Base-by-base conservation (phyloP, 2,888 invertebrate genomes). In the Allophyes oxyacanthae region DNA sequence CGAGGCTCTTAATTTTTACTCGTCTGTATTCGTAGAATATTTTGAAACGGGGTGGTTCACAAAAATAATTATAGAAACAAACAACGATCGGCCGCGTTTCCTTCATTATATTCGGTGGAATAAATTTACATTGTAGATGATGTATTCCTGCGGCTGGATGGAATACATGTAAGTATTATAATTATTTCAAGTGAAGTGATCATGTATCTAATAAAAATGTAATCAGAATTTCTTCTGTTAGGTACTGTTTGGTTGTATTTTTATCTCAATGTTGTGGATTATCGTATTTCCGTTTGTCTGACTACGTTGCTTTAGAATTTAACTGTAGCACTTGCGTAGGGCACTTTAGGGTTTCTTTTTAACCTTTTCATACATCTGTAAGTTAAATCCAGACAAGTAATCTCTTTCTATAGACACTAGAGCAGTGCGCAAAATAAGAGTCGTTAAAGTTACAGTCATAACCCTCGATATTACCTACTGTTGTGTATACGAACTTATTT, bases 121-220 rank as follows among this genome's bases (percentile, higher is more conserved):
- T 36, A 20, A 44, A 48, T 56, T 63, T 25, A 20, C 28, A 45
- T 63, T 41, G 28, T 49, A 56, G 9, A 37, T 36, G n/a, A 40
- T 20, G 32, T 41, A 42, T 38, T 26, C 33, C 37, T 41, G 14
- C 25, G 26, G 28, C 7, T 20, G 10, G 14, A 5, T 48, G 30
- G 15, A 38, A 40, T 8, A 50, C 33, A 50, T 33, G 25, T 42
- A 41, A 4, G 13, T 45, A 38, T 38, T 37, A 9, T 34, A 37
- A 42, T 63, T 44, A 55, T 64, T 36, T 33, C 9, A 30, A 46
- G 37, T 37, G 36, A 8, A 36, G 30, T 6, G 8, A 11, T n/a
- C 32, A 3, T 20, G 4, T 14, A n/a, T 20, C 6, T 28, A 26
- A 28, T 14, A 41, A 7, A 36, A 64, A 38, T 40, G 26, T 41